Percentiles rank a stretch among this genome's conserved stretches.
phyloP scores from a whole-genome alignment of 1,140 invertebrate genomes.

The Heliothis virescens region DNA sequence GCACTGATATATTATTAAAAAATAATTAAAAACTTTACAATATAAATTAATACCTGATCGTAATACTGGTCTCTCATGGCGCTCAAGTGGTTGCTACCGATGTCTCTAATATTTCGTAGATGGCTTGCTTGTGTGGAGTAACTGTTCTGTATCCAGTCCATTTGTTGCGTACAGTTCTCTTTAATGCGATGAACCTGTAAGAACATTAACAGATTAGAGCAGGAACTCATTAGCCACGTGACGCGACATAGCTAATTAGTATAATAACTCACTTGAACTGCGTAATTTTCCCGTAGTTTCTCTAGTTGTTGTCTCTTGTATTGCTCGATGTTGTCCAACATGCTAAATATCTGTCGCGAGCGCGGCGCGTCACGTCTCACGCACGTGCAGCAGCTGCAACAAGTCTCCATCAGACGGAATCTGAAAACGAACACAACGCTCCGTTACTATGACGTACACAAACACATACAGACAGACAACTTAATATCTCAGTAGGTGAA shows the following conservation, averaged over 20 bases:
- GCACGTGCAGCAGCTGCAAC: constrained; percentile 90
- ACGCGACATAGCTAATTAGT: constrained; percentile 9
- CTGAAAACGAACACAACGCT: constrained; percentile 79
- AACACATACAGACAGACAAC: not conserved
- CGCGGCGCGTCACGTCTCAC: constrained; percentile 89
- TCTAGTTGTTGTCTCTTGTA: constrained; percentile 96
- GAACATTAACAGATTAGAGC: constrained; percentile 49
- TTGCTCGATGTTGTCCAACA: constrained; percentile 95
- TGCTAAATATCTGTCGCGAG: constrained; percentile 93
- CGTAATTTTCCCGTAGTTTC: constrained; percentile 95
- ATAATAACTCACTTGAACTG: constrained; percentile 90
- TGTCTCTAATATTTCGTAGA: constrained; percentile 95
- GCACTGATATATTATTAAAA: not conserved
- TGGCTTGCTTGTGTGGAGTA: constrained; percentile 95
- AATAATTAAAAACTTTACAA: not conserved
- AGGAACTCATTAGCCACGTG: not conserved
- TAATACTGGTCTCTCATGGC: constrained; percentile 96
- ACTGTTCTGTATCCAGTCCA: constrained; percentile 97
- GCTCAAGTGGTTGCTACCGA: constrained; percentile 94
- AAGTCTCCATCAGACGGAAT: constrained; percentile 88
- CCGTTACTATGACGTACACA: constrained; percentile 8
- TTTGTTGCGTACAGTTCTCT: constrained; percentile 96
- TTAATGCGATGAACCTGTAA: constrained; percentile 93
- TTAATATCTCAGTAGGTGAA: not conserved
- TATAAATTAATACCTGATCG: constrained; percentile 90